These are phyloP conservation scores for Loxodonta africana DNA, from an alignment of 2,113 vertebrate genomes.

Conservation along the genomic window DNA sequence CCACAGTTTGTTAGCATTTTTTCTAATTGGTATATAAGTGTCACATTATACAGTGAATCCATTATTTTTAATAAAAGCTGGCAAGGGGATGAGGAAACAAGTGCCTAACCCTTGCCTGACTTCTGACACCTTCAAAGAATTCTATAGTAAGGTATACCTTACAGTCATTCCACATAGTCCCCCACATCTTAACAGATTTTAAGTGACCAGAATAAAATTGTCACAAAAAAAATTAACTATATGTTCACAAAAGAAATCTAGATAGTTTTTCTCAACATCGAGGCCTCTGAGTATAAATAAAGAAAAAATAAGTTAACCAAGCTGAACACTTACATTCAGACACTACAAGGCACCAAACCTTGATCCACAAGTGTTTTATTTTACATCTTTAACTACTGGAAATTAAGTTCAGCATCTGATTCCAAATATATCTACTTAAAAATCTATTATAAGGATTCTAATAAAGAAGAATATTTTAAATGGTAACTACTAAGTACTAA, in stretches of 20 bases:
- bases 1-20: neutral
- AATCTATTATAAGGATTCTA: neutral
- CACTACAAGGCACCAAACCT: neutral
- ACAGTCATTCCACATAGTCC: neutral
- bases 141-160: neutral
- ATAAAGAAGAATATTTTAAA: constrained; percentile 1
- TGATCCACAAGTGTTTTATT: neutral
- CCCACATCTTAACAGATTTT: neutral
- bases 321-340: constrained; percentile 16
- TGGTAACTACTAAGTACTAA: neutral
- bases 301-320: neutral
- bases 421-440: constrained; percentile 10
- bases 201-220: neutral
- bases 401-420: neutral
- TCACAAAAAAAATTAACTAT: neutral
- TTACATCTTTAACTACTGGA: neutral
- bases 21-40: neutral
- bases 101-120: neutral
- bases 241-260: neutral
- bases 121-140: neutral
- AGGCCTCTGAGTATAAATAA: neutral
- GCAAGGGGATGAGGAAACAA: neutral
- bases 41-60: neutral
- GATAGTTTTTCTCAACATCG: neutral
- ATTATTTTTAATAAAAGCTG: neutral